Conservation (phyloP, 37 sponge, comb jelly and placozoan genomes). For the Geodia barretti region DNA sequence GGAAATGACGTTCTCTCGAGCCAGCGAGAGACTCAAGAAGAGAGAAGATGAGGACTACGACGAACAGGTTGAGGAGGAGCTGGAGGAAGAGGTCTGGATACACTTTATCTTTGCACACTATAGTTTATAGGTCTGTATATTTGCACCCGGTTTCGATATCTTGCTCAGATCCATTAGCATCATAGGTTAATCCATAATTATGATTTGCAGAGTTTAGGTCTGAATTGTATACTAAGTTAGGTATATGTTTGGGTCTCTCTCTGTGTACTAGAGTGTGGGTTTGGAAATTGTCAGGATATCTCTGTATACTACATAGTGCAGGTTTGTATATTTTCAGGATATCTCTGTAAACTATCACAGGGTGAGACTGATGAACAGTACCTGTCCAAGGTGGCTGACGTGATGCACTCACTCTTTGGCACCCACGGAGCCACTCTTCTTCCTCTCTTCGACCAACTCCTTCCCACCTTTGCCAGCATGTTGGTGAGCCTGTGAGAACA, state of each 20-base stretch:
- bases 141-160: no score
- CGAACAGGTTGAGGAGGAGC: slow-evolving; percentile 95
- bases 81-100: slow-evolving; percentile 79
- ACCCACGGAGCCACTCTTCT: slow-evolving; percentile 77
- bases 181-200: no score
- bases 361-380: slow-evolving; percentile 80
- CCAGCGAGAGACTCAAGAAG: slow-evolving; percentile 73
- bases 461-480: slow-evolving; percentile 82
- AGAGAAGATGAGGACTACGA: slow-evolving; percentile 96
- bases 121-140: no score
- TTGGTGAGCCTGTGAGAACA: slow-evolving; percentile 55
- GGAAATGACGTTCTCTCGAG: slow-evolving; percentile 71
- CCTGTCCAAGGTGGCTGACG: slow-evolving; percentile 86
- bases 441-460: slow-evolving; percentile 87
- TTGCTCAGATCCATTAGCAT: no score
- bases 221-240: no score
- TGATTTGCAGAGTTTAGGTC: no score
- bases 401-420: slow-evolving; percentile 89
- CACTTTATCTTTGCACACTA: neutral
- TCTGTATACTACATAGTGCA: no score
- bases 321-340: no score
- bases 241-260: no score
- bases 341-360: neutral
- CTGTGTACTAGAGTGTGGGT: no score
- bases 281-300: no score